Conservation (phyloP, 2,113 vertebrate species). For the Nyctereutes procyonoides region DNA sequence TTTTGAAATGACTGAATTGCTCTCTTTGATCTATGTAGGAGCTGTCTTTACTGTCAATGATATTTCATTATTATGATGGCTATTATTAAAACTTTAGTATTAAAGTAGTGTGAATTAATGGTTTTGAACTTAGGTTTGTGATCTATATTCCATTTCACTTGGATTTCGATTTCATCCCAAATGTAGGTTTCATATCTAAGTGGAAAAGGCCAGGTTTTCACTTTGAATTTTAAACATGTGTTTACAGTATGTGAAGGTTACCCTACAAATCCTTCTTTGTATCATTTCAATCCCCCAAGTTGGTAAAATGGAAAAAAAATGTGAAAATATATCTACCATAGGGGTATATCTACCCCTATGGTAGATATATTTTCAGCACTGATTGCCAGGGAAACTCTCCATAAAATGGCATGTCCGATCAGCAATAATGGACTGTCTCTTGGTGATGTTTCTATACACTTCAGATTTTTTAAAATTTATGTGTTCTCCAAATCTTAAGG, state of each 20-base stretch:
- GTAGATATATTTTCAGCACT: neutral
- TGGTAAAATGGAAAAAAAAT: neutral
- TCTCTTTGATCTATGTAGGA: neutral
- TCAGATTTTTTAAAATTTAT: constrained; percentile 1
- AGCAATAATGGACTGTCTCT: neutral
- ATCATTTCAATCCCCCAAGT: neutral
- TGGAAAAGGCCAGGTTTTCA: constrained; percentile 64
- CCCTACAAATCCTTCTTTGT: neutral
- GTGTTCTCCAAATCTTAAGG: neutral
- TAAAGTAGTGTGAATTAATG: neutral
- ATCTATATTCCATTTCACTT: constrained; percentile 44
- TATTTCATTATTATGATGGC: constrained; percentile 36
- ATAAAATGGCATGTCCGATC: neutral
- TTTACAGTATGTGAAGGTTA: constrained; percentile 53
- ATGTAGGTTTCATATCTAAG: constrained; percentile 19
- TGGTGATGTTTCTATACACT: neutral
- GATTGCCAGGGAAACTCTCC: neutral
- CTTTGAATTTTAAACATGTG: constrained; percentile 62
- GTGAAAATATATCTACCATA: neutral
- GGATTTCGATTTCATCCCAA: constrained; percentile 32
- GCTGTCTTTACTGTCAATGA: neutral
- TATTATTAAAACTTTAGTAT: neutral
- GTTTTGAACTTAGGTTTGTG: neutral
- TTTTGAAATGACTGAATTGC: neutral
- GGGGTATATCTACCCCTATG: neutral